A percentile compares a stretch with the other conserved stretches of the same genome.
phyloP scores from a whole-genome alignment of 2,888 invertebrate genomes.

The Nineta flava region DNA sequence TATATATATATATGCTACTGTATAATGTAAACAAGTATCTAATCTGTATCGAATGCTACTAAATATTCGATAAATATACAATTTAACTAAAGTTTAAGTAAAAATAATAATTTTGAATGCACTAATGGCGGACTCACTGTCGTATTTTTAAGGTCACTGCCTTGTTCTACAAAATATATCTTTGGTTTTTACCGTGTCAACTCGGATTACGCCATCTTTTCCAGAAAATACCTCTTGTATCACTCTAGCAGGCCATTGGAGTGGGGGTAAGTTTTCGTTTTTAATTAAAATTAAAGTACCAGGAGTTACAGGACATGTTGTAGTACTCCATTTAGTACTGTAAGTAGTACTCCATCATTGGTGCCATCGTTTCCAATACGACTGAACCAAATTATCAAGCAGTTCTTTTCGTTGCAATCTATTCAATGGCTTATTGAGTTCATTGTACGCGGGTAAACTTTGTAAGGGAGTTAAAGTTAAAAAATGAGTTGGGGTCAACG shows the following conservation, averaged over 20 bases:
- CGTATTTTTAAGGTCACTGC: too few relatives aligned
- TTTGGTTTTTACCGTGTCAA: background rate
- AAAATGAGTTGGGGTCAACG: background rate
- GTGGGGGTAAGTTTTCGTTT: background rate
- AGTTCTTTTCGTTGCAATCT: too few relatives aligned
- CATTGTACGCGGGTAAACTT: background rate
- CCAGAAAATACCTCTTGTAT: background rate
- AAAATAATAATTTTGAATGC: too few relatives aligned
- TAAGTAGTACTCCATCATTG: background rate
- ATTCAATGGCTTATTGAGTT: background rate
- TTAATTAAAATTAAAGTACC: background rate
- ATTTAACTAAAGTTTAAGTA: too few relatives aligned
- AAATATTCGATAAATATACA: too few relatives aligned
- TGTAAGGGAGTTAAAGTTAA: background rate
- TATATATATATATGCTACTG: too few relatives aligned
- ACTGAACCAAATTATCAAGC: background rate
- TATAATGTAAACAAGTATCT: too few relatives aligned
- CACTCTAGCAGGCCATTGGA: background rate
- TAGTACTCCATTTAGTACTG: background rate
- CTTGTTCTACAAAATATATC: too few relatives aligned
- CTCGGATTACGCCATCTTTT: background rate
- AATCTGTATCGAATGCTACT: too few relatives aligned
- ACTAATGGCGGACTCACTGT: too few relatives aligned
- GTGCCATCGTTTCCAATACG: slow-evolving; percentile 1
- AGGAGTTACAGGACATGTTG: background rate